Base-by-base conservation (phyloP, 2,888 invertebrate species). In the Cheilosia vulpina region DNA sequence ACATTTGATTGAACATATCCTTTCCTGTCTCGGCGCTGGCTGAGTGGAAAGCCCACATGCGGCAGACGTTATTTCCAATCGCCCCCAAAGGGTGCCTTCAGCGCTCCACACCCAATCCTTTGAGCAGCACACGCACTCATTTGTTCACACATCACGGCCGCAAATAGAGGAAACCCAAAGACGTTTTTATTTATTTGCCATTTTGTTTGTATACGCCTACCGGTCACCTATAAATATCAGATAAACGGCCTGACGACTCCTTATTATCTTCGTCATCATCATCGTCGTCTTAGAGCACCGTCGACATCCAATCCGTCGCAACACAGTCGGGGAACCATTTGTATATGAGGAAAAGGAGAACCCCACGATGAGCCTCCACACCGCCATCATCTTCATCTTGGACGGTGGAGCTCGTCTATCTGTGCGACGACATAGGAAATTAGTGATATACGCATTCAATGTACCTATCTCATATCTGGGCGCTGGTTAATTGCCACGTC, bases 181-280 rank as follows among this genome's bases (percentile, higher is more conserved):
- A 85, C 34, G 73, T 69, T 85, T 84, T 19, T 45, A 72, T 79
- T 84, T 79, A 80, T 85, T 80, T 85, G 76, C 75, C 62, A 85
- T 85, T 85, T 76, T 85, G 66, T 85, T 85, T 81, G 84, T 76
- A 41, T 76, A 81, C 85, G 81, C 85, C 85, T 85, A 85, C 85
- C 76, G 85, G 85, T 85, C 85, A 85, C 85, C 85, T 85, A 85
- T 85, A 85, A 85, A 85, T 85, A 85, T 85, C 85, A 85, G 77
- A 85, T 85, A 85, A 85, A 80, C 63, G 66, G 45, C 19, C 50
- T 76, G 58, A 63, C 77, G 81, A 77, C 72, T 77, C 52, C 85
- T 81, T 77, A 72, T 81, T 85, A 81, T 85, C 81, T 68, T 72
- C 62, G 72, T 72, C 78, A 58, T 76, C 71, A 47, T 65, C 76